Percentiles rank a stretch among this genome's conserved stretches.
These are phyloP conservation scores for Phylloscopus trochilus DNA, from an alignment of 2,113 vertebrate genomes.

Conservation along the genomic window DNA sequence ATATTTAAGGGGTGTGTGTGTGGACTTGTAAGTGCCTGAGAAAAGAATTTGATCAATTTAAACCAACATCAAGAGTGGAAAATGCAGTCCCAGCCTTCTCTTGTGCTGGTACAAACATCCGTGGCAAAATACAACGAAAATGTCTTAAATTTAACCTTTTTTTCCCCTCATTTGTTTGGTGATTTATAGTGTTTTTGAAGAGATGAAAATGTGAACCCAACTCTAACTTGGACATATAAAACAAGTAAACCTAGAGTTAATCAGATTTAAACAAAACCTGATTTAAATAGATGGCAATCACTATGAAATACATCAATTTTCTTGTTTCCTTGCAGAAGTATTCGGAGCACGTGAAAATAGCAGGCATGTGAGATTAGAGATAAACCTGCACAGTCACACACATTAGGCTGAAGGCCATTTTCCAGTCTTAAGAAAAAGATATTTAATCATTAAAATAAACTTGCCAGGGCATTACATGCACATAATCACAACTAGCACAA, in stretches of 20 bases:
- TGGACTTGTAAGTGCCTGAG: not conserved
- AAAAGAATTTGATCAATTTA: not conserved
- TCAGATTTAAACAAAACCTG: not conserved
- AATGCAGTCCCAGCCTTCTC: not conserved
- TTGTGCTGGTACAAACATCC: not conserved
- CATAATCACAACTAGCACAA: not conserved
- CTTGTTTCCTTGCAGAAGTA: not conserved
- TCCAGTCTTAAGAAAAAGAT: not conserved
- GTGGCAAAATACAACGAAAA: not conserved
- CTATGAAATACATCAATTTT: not conserved
- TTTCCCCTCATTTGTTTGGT: not conserved
- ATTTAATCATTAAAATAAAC: not conserved
- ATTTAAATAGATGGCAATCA: conserved; percentile 27
- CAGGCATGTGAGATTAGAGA: conserved; percentile 22
- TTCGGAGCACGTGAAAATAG: not conserved
- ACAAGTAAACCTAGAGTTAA: not conserved
- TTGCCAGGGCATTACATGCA: not conserved
- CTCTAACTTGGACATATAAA: not conserved
- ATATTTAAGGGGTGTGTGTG: not conserved
- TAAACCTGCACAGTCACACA: conserved; percentile 15
- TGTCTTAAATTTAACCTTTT: not conserved
- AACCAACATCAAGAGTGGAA: not conserved
- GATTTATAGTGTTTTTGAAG: not conserved
- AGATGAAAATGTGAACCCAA: not conserved
- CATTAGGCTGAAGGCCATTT: conserved; percentile 28